A percentile compares a stretch with the other conserved stretches of the same genome.
Conservation (phyloP, 2,797 vertebrate genomes). For the Paedocypris micromegethes region DNA sequence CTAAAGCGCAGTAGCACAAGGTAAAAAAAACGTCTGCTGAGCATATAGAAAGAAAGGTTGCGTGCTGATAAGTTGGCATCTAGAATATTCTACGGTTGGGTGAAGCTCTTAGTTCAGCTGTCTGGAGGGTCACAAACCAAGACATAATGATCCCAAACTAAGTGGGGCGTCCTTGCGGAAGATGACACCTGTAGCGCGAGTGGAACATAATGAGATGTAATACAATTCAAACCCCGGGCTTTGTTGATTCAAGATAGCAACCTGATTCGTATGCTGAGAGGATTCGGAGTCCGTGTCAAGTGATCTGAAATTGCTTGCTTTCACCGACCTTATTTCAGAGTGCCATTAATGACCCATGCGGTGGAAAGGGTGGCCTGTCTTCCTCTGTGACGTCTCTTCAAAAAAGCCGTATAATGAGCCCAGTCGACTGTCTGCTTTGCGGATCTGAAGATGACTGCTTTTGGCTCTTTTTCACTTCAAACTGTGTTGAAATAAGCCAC, state of each 20-base stretch:
- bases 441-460: constrained; percentile 31
- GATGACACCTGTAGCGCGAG: constrained; percentile 20
- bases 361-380: constrained; percentile 34
- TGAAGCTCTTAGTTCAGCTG: constrained; percentile 18
- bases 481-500: constrained; percentile 38
- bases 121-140: constrained; percentile 9
- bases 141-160: constrained; percentile 30
- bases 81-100: constrained; percentile 12
- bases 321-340: constrained; percentile 11
- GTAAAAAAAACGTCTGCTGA: constrained; percentile 47
- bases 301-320: constrained; percentile 33
- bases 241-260: constrained; percentile 34
- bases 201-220: constrained; percentile 27
- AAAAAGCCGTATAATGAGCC: constrained; percentile 45
- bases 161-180: constrained; percentile 14
- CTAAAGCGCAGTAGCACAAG: constrained; percentile 37
- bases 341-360: constrained; percentile 19
- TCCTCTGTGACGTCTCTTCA: constrained; percentile 39
- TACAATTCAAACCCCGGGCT: constrained; percentile 18
- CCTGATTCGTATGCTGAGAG: constrained; percentile 7
- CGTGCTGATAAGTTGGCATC: not conserved
- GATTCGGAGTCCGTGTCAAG: constrained; percentile 24
- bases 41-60: constrained; percentile 36
- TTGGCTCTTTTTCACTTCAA: constrained; percentile 35
- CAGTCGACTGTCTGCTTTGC: constrained; percentile 32